A percentile compares a stretch with the other conserved stretches of the same genome.
phyloP scores from a whole-genome alignment of 2,113 vertebrate genomes.

The Pteruthius melanotis region DNA sequence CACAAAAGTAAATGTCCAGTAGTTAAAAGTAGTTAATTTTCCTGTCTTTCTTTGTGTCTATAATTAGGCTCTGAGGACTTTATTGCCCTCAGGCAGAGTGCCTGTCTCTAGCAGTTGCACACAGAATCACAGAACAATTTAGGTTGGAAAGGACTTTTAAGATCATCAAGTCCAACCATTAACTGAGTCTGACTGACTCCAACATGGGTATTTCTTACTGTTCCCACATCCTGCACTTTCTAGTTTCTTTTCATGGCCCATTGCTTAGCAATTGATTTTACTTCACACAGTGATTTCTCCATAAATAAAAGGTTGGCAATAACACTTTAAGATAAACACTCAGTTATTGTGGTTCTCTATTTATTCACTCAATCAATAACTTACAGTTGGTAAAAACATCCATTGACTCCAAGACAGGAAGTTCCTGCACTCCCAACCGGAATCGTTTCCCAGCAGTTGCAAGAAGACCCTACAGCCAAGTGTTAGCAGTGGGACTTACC shows the following conservation, averaged over 20 bases:
- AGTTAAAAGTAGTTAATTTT: not conserved
- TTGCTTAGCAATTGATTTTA: conserved; percentile 50
- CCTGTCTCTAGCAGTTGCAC: not conserved
- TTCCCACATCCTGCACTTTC: not conserved
- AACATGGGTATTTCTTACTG: not conserved
- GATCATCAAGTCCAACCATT: not conserved
- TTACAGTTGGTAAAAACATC: not conserved
- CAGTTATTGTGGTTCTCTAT: not conserved
- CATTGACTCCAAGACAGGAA: not conserved
- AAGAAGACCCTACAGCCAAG: not conserved
- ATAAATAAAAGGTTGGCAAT: not conserved
- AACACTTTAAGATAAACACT: not conserved
- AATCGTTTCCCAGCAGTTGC: not conserved
- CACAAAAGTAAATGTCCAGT: not conserved
- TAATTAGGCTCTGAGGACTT: not conserved
- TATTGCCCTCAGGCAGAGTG: not conserved
- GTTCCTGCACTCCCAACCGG: not conserved
- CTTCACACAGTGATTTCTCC: not conserved
- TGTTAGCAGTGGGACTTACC: not conserved
- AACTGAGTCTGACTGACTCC: not conserved
- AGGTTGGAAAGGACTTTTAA: not conserved
- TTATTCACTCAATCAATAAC: not conserved
- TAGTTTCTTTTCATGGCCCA: not conserved
- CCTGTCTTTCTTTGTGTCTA: not conserved
- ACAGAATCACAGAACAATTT: not conserved